These are phyloP conservation scores for Hyaena hyaena DNA, from an alignment of 2,113 vertebrate genomes.

Conservation along the genomic window DNA sequence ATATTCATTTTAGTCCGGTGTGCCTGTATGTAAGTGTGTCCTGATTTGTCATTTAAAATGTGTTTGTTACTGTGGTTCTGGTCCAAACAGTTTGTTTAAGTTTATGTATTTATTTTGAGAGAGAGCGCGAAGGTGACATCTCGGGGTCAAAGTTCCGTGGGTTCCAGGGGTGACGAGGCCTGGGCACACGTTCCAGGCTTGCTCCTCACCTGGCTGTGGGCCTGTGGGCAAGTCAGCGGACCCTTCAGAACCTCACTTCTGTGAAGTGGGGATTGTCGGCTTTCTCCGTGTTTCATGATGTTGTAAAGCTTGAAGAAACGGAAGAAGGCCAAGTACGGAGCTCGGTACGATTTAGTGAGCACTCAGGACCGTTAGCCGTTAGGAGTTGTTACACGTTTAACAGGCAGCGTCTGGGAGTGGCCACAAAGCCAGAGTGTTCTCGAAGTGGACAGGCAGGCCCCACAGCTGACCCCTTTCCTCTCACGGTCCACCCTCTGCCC, in stretches of 20 bases:
- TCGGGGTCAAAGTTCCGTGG: accelerated
- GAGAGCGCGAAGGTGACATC: too few species aligned
- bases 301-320: neutral
- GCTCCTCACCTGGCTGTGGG: neutral
- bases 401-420: neutral
- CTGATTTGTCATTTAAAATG: neutral
- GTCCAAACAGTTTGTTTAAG: neutral
- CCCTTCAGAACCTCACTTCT: neutral
- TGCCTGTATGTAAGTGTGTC: neutral
- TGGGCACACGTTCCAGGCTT: neutral
- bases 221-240: accelerated
- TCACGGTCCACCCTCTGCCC: accelerated
- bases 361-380: neutral
- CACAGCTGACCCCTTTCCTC: neutral
- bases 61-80: too few species aligned
- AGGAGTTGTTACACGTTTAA: accelerated
- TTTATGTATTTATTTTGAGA: too few species aligned
- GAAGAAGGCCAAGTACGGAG: neutral
- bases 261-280: neutral
- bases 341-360: accelerated
- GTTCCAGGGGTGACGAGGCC: neutral
- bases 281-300: neutral
- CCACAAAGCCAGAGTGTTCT: neutral
- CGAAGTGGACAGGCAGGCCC: neutral
- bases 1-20: accelerated